Evolutionary conservation across 2,797 vertebrate species (phyloP), one percentile per base, ranked within the genome.

Genomic region (Dallia pectoralis): DNA sequence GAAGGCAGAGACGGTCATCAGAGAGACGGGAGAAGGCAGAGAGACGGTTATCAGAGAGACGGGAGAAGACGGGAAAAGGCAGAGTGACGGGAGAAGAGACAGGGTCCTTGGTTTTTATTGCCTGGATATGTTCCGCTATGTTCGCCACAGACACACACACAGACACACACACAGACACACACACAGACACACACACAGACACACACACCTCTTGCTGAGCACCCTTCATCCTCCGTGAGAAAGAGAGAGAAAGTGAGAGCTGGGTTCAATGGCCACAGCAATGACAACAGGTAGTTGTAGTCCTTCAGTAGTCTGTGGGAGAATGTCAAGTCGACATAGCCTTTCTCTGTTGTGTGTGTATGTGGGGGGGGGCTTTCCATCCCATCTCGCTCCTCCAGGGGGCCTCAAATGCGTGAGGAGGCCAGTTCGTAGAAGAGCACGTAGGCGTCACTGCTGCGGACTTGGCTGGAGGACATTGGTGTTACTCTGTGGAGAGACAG

Each of bases 371-470:
- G 11, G 62, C 3, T 19, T 62, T 18, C 63, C 32, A 16, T 36
- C 63, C 32, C 29, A 16, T 66, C 32, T 44, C 7, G 40, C 33
- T 40, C 32, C 64, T 36, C 33, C 49, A 22, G 69, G 30, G 56
- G 27, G 77, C 67, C 77, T 95, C 94, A 99, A 93, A 96, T 95
- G 79, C 95, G 92, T 27, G 95, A 97, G 83, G 94, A 95, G 79
- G 87, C 83, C 83, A 96, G 90, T 91, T 99, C 97, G 0, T 98
- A 99, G 92, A 99, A 99, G 89, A 99, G 93, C 85, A 99, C 93
- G 70, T 99, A 99, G 84, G 96, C 97, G 51, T 99, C 97, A 15
- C 96, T 99, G 93, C 95, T 96, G 89, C 95, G 95, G 79, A 98
- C 93, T 91, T 99, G 97, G 93, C 95, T 95, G 88, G 96, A 95